Evolutionary conservation across 2,888 invertebrate genomes (phyloP), one percentile per base, ranked within the genome.

Genomic region (Diaprepes abbreviatus): DNA sequence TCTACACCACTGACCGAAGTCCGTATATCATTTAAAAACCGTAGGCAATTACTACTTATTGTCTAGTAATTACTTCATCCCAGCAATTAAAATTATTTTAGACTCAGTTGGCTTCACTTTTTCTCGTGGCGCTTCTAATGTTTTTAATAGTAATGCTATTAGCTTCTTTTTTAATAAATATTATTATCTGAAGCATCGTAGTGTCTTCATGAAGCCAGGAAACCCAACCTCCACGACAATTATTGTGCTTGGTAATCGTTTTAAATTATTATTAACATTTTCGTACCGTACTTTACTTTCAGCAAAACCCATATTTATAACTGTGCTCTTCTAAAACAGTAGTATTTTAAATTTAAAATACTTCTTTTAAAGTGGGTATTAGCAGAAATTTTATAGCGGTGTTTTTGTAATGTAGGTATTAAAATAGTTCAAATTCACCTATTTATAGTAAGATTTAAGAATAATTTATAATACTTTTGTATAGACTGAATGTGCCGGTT

Each of bases 151-250:
- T 28, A 59, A 40, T 31, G 66, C 59, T 38, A 66, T 59, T 59
- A 59, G 40, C 59, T 66, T 58, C 38, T 66, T 50, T 66, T 38
- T 12, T 66, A 66, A 59, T 66, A 59, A 59, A 59, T 66, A 52
- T 66, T 28, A 66, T 66, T 52, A 66, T 59, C 17, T 14, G 16
- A 57, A 19, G 9, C 58, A 50, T 28, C 16, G 48, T 45, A 40
- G 14, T 40, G 50, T 63, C 52, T 52, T 52, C 21, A 43, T 31
- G 31, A 35, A 52, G 33, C 19, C 63, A 63, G 63, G 63, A 54
- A 52, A 40, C 28, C 24, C 63, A 52, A 24, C 52, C 52, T 50
- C 58, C 58, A 48, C 14, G 58, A 48, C 57, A 66, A 66, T 57
- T 48, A 38, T 57, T 57, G 10, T 28, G 58, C 36, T 40, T 28